Evolutionary conservation across 2,113 vertebrate species (phyloP), one percentile per base, ranked within the genome.

Genomic region (Lamprotornis superbus): DNA sequence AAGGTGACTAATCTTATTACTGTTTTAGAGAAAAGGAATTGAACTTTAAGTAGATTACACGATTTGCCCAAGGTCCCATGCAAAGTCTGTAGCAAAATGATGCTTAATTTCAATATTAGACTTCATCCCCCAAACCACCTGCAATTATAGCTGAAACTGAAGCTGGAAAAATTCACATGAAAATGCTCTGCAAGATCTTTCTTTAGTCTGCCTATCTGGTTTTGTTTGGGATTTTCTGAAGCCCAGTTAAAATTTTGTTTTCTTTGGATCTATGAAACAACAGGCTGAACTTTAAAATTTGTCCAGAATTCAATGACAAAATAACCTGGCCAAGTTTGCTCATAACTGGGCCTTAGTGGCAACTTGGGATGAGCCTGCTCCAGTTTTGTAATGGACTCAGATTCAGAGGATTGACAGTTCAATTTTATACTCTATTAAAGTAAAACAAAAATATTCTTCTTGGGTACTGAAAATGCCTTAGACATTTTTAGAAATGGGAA

Each of bases 1-100:
- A 89, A 95, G 82, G 76, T 91, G 89, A 87, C 86, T 96, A 95
- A 96, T 96, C 90, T 92, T 94, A 95, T 95, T 94, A 92, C 49
- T 52, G 21, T 33, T 56, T 61, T 88, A 83, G 42, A 83, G 71
- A 97, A 87, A 89, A 50, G 5, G 74, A 95, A 90, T 87, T 83
- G 94, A 95, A 85, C 85, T 88, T 93, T 85, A 85, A 87, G 78
- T 53, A 87, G 76, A 74, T 93, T 93, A 93, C 82, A 73, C 44
- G 46, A 93, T 87, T 91, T 92, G 40, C 67, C 57, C 91, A 95
- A 85, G 64, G 83, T 96, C 80, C 92, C 76, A 87, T 61, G 68
- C 21, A 57, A 83, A 93, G 71, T 84, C 78, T 79, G 65, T 87
- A 35, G 74, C 73, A 91, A 97, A 94, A 75, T 39, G 80, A 95